These are phyloP conservation scores for Eudorcas thomsonii DNA, from an alignment of 2,113 vertebrate species.

Conservation along the genomic window DNA sequence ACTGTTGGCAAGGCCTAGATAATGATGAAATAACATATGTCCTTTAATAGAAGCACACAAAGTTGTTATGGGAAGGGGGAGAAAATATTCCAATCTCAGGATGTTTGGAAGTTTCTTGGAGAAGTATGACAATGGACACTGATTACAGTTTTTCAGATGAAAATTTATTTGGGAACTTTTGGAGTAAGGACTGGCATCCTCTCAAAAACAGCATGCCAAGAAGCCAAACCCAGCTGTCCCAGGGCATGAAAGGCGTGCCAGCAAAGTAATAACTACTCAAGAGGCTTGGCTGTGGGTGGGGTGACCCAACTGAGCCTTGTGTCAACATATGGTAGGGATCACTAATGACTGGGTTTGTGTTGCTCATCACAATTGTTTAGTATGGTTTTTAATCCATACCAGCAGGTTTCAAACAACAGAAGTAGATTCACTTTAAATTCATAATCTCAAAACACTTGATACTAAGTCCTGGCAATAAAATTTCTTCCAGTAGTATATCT, in stretches of 20 bases:
- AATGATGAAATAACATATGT: not conserved
- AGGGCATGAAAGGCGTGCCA: not conserved
- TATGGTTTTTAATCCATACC: not conserved
- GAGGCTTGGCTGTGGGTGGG: not conserved
- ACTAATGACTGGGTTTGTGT: not conserved
- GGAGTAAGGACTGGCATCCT: not conserved
- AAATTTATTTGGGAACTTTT: not conserved
- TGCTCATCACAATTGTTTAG: not conserved
- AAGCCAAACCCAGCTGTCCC: not conserved
- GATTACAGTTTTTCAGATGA: not conserved
- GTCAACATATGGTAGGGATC: not conserved
- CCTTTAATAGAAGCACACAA: not conserved
- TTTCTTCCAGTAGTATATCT: not conserved
- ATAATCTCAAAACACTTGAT: not conserved
- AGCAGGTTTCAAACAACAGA: not conserved
- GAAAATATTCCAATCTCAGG: not conserved
- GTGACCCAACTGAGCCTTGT: not conserved
- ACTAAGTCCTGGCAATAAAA: not conserved
- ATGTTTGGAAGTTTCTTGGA: not conserved
- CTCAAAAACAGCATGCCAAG: not conserved
- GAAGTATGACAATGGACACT: not conserved
- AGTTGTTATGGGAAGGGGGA: not conserved
- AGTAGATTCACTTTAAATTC: not conserved
- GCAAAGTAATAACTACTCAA: not conserved
- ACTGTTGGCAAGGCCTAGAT: not conserved